phyloP scores from a whole-genome alignment of 2,888 invertebrate genomes.

The Melanostoma mellinum region DNA sequence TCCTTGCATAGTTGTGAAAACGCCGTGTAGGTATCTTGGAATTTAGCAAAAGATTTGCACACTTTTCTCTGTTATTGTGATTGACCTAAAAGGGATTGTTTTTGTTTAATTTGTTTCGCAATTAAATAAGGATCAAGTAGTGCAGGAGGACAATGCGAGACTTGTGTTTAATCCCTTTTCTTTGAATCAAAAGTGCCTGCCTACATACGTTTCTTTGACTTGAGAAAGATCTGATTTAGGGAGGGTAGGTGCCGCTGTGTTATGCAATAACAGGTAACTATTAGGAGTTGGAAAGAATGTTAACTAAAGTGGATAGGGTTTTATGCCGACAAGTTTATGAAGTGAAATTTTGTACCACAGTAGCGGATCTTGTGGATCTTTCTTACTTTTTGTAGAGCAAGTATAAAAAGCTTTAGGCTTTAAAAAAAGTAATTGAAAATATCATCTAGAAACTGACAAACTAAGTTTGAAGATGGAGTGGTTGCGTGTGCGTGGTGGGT shows the following conservation, averaged over 20 bases:
- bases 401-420: no score
- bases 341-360: neutral
- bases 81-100: conserved; percentile 20
- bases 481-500: no score
- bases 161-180: conserved; percentile 37
- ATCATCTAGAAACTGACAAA: no score
- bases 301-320: conserved; percentile 1
- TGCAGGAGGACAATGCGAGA: conserved; percentile 45
- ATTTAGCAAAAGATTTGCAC: conserved; percentile 37
- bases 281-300: conserved; percentile 1
- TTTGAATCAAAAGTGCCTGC: neutral
- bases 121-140: conserved; percentile 63
- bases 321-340: neutral
- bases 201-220: neutral
- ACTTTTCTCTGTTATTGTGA: conserved; percentile 17
- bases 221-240: conserved; percentile 20
- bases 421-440: no score
- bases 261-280: conserved; percentile 28
- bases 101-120: conserved; percentile 60
- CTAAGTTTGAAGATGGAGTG: no score
- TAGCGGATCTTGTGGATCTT: no score
- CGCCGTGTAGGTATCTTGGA: neutral
- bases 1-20: neutral
- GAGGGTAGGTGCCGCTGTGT: conserved; percentile 21
- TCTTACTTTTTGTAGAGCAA: no score